phyloP scores from a whole-genome alignment of 2,888 invertebrate genomes.

The Miltochrista miniata region DNA sequence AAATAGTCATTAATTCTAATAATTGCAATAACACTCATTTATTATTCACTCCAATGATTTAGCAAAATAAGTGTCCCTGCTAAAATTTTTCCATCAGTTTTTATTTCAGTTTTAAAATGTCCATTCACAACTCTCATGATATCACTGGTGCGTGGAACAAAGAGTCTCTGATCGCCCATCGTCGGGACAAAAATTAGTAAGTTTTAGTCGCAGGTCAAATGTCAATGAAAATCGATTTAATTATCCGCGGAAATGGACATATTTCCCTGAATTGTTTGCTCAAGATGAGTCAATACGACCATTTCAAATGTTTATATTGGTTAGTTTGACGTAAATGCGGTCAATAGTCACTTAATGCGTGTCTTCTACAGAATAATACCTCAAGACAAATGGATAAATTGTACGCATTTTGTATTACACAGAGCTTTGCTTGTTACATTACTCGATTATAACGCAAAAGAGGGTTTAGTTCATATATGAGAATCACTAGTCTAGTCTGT shows the following conservation, averaged over 20 bases:
- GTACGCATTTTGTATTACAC: too few species aligned
- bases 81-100: neutral
- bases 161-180: too few species aligned
- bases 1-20: too few species aligned
- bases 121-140: neutral
- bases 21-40: too few species aligned
- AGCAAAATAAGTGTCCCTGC: neutral
- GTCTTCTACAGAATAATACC: neutral
- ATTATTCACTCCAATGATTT: neutral
- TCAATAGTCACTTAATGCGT: constrained; percentile 2
- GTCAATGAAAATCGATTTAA: constrained; percentile 1
- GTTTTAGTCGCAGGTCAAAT: neutral
- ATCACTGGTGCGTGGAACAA: neutral
- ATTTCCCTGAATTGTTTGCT: constrained; percentile 4
- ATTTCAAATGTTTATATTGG: constrained; percentile 12
- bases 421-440: too few species aligned
- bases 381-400: too few species aligned
- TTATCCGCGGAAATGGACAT: constrained; percentile 7
- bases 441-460: too few species aligned
- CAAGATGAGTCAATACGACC: constrained; percentile 5
- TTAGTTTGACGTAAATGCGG: constrained; percentile 28
- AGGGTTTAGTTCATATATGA: too few species aligned
- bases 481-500: too few species aligned
- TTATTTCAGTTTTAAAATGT: neutral
- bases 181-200: too few species aligned